Evolutionary conservation across 2,797 vertebrate genomes (phyloP), one percentile per base, ranked within the genome.

Genomic region (Avahi laniger): DNA sequence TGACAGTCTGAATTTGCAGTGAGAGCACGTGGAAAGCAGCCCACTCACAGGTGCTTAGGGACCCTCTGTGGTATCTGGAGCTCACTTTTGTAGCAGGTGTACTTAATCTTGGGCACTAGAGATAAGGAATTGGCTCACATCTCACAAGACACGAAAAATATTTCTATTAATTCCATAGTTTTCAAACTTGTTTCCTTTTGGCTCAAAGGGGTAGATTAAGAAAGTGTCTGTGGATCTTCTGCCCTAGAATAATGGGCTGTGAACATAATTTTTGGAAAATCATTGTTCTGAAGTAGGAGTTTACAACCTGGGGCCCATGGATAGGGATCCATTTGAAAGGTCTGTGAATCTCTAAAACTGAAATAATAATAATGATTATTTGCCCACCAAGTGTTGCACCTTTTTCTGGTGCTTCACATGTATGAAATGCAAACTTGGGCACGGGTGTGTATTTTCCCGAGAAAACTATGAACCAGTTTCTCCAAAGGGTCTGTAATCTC

Each of bases 181-280:
- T 85, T 93, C 22, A 93, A 78, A 61, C 76, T 59, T 52, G 22
- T 91, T 96, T 92, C 22, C 33, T 94, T 89, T 90, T 93, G 86
- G 57, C 7, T 93, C 26, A 63, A 75, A 69, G 41, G 10, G 12
- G 22, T 70, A 24, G 57, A 12, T 79, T 52, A 70, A 93, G 18
- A 63, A 89, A 48, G 69, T 59, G 48, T 76, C 59, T 91, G 28
- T 50, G 59, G 75, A 18, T 48, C 26, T 91, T 81, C 5, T 75
- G 26, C 2, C 50, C 81, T 35, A 84, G 61, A 59, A 81, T 10
- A 79, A 57, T 52, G 57, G 79, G 3, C 22, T 61, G 26, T 65
- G 78, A 95, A 80, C 12, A 76, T 8, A 54, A 30, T 41, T 76
- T 95, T 52, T 9, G 59, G 82, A 86, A 46, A 93, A 72, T 75